A percentile compares a stretch with the other conserved stretches of the same genome.
These are phyloP conservation scores for Schrankia costaestrigalis DNA, from an alignment of 2,888 invertebrate genomes.

Conservation along the genomic window DNA sequence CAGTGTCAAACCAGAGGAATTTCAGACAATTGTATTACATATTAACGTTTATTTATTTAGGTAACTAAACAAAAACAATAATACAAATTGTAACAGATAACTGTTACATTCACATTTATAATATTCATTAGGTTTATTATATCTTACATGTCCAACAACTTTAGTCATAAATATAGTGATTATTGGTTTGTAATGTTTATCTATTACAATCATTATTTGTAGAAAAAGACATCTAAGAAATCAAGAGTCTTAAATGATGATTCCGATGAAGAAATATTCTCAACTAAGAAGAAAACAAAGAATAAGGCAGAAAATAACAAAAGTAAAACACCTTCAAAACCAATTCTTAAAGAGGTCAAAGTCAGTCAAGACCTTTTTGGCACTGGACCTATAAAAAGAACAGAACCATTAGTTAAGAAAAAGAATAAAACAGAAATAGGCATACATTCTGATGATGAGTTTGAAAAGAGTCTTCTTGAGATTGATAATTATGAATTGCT, in stretches of 20 bases:
- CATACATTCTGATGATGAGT: slow-evolving; percentile 85
- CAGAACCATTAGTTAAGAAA: slow-evolving; percentile 71
- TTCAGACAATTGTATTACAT: too few relatives aligned
- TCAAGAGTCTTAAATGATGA: slow-evolving; percentile 22
- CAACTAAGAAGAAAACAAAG: slow-evolving; percentile 18
- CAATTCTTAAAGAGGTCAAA: slow-evolving; percentile 60
- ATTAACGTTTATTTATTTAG: too few relatives aligned
- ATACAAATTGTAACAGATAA: too few relatives aligned
- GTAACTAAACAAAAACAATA: too few relatives aligned
- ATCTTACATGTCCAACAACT: too few relatives aligned
- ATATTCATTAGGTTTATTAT: too few relatives aligned
- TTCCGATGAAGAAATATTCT: slow-evolving; percentile 29
- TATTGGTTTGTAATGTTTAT: not conserved
- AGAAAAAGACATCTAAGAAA: slow-evolving; percentile 27
- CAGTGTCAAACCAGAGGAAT: too few relatives aligned
- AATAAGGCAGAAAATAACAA: slow-evolving; percentile 51
- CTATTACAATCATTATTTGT: not conserved
- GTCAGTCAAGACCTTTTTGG: slow-evolving; percentile 83
- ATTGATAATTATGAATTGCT: slow-evolving; percentile 79
- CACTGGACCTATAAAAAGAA: slow-evolving; percentile 80
- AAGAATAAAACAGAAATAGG: slow-evolving; percentile 72
- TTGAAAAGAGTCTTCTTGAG: slow-evolving; percentile 84
- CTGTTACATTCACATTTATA: too few relatives aligned
- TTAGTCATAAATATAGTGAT: too few relatives aligned
- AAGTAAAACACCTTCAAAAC: slow-evolving; percentile 42